Conservation (phyloP, 2,797 vertebrate genomes). For the Mus caroli region DNA sequence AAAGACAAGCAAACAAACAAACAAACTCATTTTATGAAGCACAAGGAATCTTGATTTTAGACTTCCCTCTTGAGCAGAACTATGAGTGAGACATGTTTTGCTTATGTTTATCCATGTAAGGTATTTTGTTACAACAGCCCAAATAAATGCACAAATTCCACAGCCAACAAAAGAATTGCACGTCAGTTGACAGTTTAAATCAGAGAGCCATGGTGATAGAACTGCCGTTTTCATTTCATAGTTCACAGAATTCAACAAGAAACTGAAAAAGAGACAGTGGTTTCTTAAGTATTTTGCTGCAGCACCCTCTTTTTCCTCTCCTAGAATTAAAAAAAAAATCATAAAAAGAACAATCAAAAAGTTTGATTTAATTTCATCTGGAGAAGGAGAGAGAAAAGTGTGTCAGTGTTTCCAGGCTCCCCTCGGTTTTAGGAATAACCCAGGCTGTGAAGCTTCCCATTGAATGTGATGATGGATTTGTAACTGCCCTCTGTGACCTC, state of each 20-base stretch:
- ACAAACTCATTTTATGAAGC: background rate
- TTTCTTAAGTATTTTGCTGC: slow-evolving; percentile 56
- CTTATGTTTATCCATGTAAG: background rate
- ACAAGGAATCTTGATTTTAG: background rate
- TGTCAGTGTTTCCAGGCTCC: slow-evolving; percentile 49
- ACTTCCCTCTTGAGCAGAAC: background rate
- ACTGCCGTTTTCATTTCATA: background rate
- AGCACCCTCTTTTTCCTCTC: slow-evolving; percentile 20
- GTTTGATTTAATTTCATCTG: slow-evolving; percentile 61
- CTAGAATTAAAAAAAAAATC: background rate
- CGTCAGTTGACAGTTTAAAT: background rate
- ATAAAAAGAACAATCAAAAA: background rate
- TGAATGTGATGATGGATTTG: slow-evolving; percentile 31
- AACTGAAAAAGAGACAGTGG: background rate
- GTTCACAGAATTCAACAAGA: background rate
- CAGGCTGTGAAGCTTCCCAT: slow-evolving; percentile 34
- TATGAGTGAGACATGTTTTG: background rate
- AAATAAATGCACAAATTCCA: background rate
- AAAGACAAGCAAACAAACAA: background rate
- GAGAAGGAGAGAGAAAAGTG: slow-evolving; percentile 56
- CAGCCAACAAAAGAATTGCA: slow-evolving; percentile 1
- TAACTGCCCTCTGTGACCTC: slow-evolving; percentile 11
- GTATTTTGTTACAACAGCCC: background rate
- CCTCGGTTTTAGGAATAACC: slow-evolving; percentile 55
- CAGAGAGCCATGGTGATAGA: background rate